Evolutionary conservation across 2,113 vertebrate species (phyloP).

Genomic region (Haliaeetus leucogaster): DNA sequence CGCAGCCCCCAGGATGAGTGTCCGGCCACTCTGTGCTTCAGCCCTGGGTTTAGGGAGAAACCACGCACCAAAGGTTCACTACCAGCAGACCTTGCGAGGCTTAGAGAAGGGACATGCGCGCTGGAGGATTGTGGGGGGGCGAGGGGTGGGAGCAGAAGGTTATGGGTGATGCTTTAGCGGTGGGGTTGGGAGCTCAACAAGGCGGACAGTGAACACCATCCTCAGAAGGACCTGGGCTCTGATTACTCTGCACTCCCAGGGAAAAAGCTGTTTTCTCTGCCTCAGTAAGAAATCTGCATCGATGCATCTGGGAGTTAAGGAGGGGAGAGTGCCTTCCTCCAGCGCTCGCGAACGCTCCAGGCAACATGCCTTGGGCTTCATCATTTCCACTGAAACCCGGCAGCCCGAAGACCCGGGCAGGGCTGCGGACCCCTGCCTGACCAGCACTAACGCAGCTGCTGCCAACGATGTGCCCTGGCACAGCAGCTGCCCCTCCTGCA

Average conservation of each 20-base stretch:
- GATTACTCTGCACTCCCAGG: rapidly evolving
- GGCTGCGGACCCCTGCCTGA: neutral
- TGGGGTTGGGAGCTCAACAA: neutral
- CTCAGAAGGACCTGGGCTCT: neutral
- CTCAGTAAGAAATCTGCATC: neutral
- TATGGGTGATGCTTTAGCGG: neutral
- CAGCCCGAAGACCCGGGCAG: neutral
- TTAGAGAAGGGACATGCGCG: neutral
- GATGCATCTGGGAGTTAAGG: neutral
- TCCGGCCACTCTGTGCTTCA: neutral
- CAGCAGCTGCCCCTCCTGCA: neutral
- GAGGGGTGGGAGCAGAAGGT: neutral
- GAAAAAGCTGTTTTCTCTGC: neutral
- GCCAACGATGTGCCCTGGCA: neutral
- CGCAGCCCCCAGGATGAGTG: rapidly evolving
- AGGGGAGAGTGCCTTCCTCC: neutral
- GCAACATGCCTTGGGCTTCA: neutral
- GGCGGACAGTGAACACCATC: rapidly evolving
- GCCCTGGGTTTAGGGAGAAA: neutral
- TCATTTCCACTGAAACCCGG: neutral
- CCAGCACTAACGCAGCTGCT: neutral
- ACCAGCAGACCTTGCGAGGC: neutral
- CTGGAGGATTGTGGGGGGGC: neutral
- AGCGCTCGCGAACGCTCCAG: neutral
- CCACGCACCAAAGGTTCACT: neutral